Conservation (phyloP, 37 sponge, comb jelly and placozoan species). For the Bolinopsis microptera region DNA sequence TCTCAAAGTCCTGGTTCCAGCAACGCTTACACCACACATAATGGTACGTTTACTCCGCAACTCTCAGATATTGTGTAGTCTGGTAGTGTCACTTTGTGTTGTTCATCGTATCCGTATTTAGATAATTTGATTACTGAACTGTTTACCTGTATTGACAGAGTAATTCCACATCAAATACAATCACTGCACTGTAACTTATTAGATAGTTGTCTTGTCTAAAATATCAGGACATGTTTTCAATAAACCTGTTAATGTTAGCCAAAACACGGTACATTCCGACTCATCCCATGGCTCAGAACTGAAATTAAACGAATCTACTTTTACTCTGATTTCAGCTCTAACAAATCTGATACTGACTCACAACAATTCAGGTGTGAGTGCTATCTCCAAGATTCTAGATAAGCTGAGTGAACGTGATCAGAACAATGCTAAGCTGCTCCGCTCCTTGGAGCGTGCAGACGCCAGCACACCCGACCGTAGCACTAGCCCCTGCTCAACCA, state of each 20-base stretch:
- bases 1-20: neutral
- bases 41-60: neutral
- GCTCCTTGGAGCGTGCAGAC: constrained; percentile 21
- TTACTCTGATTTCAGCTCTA: too few species aligned
- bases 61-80: too few species aligned
- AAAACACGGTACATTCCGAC: too few species aligned
- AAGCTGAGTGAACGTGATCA: neutral
- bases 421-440: constrained; percentile 32
- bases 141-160: too few species aligned
- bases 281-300: too few species aligned
- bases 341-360: too few species aligned
- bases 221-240: too few species aligned
- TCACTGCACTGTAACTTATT: too few species aligned
- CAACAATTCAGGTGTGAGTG: neutral
- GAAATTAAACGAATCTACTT: too few species aligned
- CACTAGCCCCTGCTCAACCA: neutral
- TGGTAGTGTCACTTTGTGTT: neutral
- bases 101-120: neutral
- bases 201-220: too few species aligned
- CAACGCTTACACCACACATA: constrained; percentile 22
- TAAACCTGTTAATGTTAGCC: too few species aligned
- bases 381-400: neutral
- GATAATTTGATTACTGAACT: neutral
- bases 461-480: constrained; percentile 29
- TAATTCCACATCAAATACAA: too few species aligned